A percentile compares a stretch with the other conserved stretches of the same genome.
phyloP scores from a whole-genome alignment of 2,797 vertebrate species.

The Ptychadena robeensis region DNA sequence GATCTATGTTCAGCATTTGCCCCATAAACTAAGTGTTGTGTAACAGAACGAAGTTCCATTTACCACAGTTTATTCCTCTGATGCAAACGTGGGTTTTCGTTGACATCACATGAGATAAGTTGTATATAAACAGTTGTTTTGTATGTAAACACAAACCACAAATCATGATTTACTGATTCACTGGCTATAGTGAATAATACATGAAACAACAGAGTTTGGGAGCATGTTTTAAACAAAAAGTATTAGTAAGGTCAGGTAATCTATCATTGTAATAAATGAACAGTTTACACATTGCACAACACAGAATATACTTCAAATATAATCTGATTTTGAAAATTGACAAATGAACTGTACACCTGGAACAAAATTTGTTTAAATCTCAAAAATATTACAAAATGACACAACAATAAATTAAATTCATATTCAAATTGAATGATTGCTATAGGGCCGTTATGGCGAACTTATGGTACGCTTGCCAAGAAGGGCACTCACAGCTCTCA shows the following conservation, averaged over 20 bases:
- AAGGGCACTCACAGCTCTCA: too few relatives aligned
- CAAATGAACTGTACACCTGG: background rate
- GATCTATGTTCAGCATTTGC: conserved; percentile 15
- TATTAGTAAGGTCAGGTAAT: background rate
- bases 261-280: background rate
- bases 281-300: background rate
- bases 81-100: conserved; percentile 32
- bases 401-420: background rate
- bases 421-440: background rate
- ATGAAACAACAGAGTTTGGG: background rate
- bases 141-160: conserved; percentile 40
- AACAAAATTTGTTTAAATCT: background rate
- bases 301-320: background rate
- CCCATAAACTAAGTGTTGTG: conserved; percentile 22
- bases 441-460: too few relatives aligned
- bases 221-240: background rate
- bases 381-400: background rate
- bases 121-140: conserved; percentile 49
- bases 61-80: conserved; percentile 38
- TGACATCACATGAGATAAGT: conserved; percentile 39
- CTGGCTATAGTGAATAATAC: background rate
- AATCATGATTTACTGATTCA: conserved; percentile 4
- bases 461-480: too few relatives aligned
- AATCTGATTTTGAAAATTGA: background rate
- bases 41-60: conserved; percentile 4